Evolutionary conservation across 2,888 invertebrate species (phyloP), one percentile per base, ranked within the genome.

Genomic region (Catocala fraxini): DNA sequence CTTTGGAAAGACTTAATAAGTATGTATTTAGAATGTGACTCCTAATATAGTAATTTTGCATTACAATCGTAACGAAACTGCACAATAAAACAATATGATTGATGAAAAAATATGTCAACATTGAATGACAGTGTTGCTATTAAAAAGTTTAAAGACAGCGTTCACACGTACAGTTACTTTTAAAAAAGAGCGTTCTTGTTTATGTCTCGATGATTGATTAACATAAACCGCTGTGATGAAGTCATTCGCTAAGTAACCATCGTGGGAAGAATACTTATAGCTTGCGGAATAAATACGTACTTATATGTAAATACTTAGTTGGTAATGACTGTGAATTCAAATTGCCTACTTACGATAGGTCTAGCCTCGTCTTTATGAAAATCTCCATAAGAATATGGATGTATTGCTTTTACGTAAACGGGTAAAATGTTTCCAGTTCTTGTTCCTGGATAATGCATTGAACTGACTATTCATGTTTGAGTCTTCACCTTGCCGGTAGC

Each of bases 231-330:
- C 34, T 12, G 41, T 56, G 64, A 73, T 73, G 66, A 65, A 73
- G 66, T 73, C 66, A 73, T 58, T 59, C 46, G 56, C 51, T 64
- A 63, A 58, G 59, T 48, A 57, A 56, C 11, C 45, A 45, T 59
- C 69, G 73, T 73, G 73, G 65, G 76, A 73, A 68, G 55, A 25
- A n/a, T 34, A n/a, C n/a, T 12, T 25, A 49, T 51, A 51, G 57
- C 61, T 65, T 62, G 1, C 0, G 9, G 33, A 47, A 4, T 25
- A 47, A 7, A 47, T 47, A 10, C 10, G 12, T 15, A 47, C 12
- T 13, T 46, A 25, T 10, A 6, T 25, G 13, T 9, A 47, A 47
- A 47, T 45, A 45, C 15, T 15, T 15, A 12, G 12, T 45, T 12
- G 13, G n/a, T 43, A 12, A 5, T 5, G 13, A 5, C 47, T 25